phyloP scores from a whole-genome alignment of 2,113 vertebrate species.

The Probosciger aterrimus region DNA sequence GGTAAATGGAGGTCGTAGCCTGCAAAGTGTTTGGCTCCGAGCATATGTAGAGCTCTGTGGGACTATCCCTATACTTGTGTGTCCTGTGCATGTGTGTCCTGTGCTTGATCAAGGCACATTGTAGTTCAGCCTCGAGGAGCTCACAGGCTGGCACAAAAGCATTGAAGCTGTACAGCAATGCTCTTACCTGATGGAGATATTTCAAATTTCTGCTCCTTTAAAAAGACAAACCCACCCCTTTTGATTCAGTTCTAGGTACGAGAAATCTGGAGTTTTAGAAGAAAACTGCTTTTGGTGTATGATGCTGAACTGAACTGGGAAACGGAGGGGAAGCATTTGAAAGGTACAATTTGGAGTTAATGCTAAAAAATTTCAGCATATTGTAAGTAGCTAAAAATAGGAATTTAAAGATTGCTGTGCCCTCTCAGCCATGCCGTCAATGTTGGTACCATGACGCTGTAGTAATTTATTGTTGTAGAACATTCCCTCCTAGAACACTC shows the following conservation, averaged over 20 bases:
- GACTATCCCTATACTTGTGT: neutral
- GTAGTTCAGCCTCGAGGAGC: neutral
- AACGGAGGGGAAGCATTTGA: neutral
- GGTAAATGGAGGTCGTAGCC: neutral
- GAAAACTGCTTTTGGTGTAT: neutral
- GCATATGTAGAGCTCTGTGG: neutral
- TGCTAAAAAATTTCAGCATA: neutral
- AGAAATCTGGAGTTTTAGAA: neutral
- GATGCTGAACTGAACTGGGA: neutral
- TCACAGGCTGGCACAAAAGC: neutral
- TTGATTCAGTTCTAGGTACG: neutral
- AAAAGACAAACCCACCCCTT: neutral
- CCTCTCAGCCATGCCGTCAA: neutral
- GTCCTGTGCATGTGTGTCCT: rapidly evolving
- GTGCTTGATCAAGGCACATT: neutral
- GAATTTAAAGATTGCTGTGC: neutral
- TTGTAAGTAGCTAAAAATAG: neutral
- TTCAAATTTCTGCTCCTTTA: neutral
- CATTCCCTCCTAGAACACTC: constrained; percentile 30
- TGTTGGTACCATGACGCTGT: neutral
- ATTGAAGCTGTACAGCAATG: neutral
- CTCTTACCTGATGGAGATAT: neutral
- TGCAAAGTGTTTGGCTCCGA: neutral
- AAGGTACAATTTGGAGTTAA: neutral
- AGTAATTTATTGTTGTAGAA: constrained; percentile 51